Base-by-base conservation (phyloP, 2,888 invertebrate genomes). In the Noctuana brunneofusca region DNA sequence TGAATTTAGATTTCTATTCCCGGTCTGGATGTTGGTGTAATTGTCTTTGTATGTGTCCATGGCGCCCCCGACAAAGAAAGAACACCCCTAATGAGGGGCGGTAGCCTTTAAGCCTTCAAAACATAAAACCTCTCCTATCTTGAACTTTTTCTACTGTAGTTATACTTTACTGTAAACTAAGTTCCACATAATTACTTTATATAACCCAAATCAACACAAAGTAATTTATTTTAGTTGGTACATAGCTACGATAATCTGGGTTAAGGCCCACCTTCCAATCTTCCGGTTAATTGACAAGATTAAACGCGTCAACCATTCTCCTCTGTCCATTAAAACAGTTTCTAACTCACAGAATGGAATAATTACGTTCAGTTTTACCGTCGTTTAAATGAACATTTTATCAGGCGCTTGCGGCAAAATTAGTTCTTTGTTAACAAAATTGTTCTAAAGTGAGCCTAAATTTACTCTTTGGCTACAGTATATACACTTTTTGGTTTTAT, bases 211-310 rank as follows among this genome's bases (percentile, higher is more conserved):
- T 20, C 20, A 46, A 46, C 43, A 20, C 43, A 24, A 24, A 41
- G 1, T 27, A 43, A 14, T 43, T 27, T 32, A 54, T 27, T 55
- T 43, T 3, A 55, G 24, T 55, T n/a, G 50, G 50, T 30, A 52
- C 30, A 18, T 22, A 48, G 8, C 32, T 32, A 57, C 32, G 18
- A 20, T 48, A 56, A 56, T 59, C 41, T 57, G 11, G 52, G 57
- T 35, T 43, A 52, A 46, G 32, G 30, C 50, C 20, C 48, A 56
- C 68, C 66, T 72, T 72, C 74, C 75, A 83, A 84, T 86, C 85
- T 82, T 80, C 78, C 72, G 74, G 79, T 77, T 85, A 85, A 87
- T 85, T 84, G 79, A 79, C 78, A 76, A 79, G 79, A 87, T 86
- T 84, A 86, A 83, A 82, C 72, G 76, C 69, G 69, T 74, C 74